Base-by-base conservation (phyloP, 2,113 vertebrate genomes). In the Menura novaehollandiae region DNA sequence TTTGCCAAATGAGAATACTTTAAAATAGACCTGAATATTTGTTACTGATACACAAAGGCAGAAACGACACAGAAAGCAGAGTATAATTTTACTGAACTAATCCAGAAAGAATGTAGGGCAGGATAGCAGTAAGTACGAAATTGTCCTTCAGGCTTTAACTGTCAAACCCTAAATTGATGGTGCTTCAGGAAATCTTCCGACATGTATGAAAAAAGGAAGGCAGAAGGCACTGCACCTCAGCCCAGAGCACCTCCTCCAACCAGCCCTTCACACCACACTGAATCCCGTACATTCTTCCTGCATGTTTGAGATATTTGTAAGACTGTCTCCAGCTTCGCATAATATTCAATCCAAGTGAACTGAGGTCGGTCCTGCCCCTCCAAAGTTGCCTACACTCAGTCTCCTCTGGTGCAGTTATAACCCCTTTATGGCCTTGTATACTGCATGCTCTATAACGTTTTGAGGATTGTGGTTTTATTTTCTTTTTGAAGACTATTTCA, bases 91-190 rank as follows among this genome's bases (percentile, higher is more conserved):
- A 91, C 24, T 78, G 73, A 86, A 87, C 80, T 92, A 95, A 93
- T 84, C 55, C 86, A 96, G 69, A 78, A 93, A 92, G 67, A 92
- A 94, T 53, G 63, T 60, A 91, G 37, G 43, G 72, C 73, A 92
- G 74, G 59, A 85, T 16, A 53, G 82, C 39, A 79, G 67, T 16
- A 91, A 85, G 63, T 77, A 92, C n/a, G 52, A 95, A 95, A 93
- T 74, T 59, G 59, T 90, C 92, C 72, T 93, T 90, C 32, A 73
- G 88, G 75, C 75, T 80, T 93, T 93, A 90, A 80, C 51, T 77
- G 20, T 56, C 62, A 78, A 59, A 73, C 60, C 68, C 59, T 74
- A 71, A 71, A 92, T 13, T 0, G 0, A 83, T 26, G 52, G 56
- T 62, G 46, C 43, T 77, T 85, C 43, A 90, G 39, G 33, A 81